Evolutionary conservation across 2,888 invertebrate genomes (phyloP).

Genomic region (Meteorus cinctellus): DNA sequence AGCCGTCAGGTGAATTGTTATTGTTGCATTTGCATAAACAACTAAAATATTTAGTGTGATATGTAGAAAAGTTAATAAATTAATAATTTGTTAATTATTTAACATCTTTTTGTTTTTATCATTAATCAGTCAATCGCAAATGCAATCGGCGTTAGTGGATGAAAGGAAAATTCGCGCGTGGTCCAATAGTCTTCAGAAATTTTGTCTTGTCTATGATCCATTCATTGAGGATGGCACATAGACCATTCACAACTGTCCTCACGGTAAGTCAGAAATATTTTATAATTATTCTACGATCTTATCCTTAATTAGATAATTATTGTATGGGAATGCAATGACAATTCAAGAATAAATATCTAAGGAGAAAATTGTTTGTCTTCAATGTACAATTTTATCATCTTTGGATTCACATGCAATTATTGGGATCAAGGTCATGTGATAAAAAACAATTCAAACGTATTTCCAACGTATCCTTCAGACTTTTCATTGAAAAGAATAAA

Average conservation of each 20-base stretch:
- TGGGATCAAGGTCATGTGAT: background rate
- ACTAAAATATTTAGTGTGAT: slow-evolving; percentile 20
- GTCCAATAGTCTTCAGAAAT: slow-evolving; percentile 44
- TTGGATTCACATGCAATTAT: background rate
- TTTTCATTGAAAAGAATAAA: background rate
- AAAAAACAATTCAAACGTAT: background rate
- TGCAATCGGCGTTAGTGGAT: slow-evolving; percentile 44
- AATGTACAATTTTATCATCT: background rate
- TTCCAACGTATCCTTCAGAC: background rate
- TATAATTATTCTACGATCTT: background rate
- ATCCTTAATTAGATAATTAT: background rate
- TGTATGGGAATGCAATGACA: background rate
- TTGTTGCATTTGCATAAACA: background rate
- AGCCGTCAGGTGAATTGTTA: background rate
- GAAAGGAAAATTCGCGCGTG: slow-evolving; percentile 49
- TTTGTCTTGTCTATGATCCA: slow-evolving; percentile 24
- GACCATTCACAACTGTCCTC: slow-evolving; percentile 38
- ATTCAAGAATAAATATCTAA: background rate
- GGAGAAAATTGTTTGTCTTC: background rate
- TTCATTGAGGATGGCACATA: slow-evolving; percentile 13
- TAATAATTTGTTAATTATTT: slow-evolving; percentile 25
- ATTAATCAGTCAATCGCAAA: slow-evolving; percentile 46
- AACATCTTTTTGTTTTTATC: slow-evolving; percentile 34
- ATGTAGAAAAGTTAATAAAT: slow-evolving; percentile 31
- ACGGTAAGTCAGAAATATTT: slow-evolving; percentile 11